Evolutionary conservation across 2,797 vertebrate genomes (phyloP).

Genomic region (Tapirus indicus): DNA sequence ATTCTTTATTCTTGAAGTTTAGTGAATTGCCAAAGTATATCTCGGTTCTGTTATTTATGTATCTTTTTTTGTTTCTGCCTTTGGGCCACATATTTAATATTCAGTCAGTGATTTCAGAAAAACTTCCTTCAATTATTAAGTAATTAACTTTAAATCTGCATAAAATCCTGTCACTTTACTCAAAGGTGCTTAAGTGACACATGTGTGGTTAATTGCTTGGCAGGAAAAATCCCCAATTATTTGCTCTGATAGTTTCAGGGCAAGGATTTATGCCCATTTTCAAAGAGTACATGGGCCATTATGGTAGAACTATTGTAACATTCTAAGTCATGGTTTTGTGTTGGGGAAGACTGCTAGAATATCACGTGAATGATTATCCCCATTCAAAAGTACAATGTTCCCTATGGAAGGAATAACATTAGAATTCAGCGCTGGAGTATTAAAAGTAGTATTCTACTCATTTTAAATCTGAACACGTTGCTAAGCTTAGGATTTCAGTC

Average conservation of each 20-base stretch:
- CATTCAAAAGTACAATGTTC: not conserved
- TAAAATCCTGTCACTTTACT: not conserved
- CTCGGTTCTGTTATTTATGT: not conserved
- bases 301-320: not conserved
- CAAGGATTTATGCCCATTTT: not conserved
- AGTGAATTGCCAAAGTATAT: not conserved
- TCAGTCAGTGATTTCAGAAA: not conserved
- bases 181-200: slow-evolving; percentile 26
- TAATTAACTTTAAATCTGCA: not conserved
- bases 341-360: not conserved
- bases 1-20: not conserved
- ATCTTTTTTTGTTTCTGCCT: not conserved
- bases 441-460: slow-evolving; percentile 8
- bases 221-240: not conserved
- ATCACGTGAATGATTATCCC: not conserved
- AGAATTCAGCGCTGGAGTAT: not conserved
- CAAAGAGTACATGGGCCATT: not conserved
- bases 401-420: not conserved
- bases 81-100: not conserved
- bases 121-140: not conserved
- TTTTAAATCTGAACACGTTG: not conserved
- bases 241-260: not conserved
- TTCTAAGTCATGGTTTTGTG: not conserved
- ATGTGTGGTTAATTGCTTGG: not conserved
- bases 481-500: slow-evolving; percentile 56